Percentiles rank a stretch among this genome's conserved stretches.
These are phyloP conservation scores for Botia almorhae DNA, from an alignment of 2,797 vertebrate genomes.

Conservation along the genomic window DNA sequence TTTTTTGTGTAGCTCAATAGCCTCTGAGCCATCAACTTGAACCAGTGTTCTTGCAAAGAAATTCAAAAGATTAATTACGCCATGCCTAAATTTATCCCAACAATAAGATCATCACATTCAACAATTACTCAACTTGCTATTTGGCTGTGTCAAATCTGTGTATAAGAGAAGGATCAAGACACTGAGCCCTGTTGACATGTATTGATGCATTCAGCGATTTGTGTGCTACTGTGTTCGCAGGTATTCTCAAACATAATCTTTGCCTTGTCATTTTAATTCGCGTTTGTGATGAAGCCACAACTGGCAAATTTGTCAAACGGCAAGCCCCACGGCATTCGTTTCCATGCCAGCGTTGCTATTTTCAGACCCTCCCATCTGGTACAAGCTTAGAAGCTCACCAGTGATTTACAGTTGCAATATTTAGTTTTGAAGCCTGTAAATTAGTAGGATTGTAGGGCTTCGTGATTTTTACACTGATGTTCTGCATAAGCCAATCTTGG, in stretches of 20 bases:
- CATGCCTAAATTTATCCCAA: slow-evolving; percentile 2
- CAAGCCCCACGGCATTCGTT: slow-evolving; percentile 66
- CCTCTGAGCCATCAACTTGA: slow-evolving; percentile 24
- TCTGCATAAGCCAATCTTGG: slow-evolving; percentile 72
- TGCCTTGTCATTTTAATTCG: slow-evolving; percentile 58
- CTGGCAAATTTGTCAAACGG: slow-evolving; percentile 70
- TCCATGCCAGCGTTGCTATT: slow-evolving; percentile 71
- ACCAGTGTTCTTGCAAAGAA: background rate
- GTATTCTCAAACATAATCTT: slow-evolving; percentile 52
- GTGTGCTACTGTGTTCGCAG: slow-evolving; percentile 31
- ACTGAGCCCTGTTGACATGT: slow-evolving; percentile 20
- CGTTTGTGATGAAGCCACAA: slow-evolving; percentile 64
- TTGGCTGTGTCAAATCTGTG: slow-evolving; percentile 15
- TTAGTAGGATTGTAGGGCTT: slow-evolving; percentile 79
- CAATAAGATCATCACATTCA: slow-evolving; percentile 4
- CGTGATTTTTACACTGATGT: slow-evolving; percentile 73
- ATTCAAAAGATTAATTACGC: slow-evolving; percentile 4
- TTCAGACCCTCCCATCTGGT: slow-evolving; percentile 75
- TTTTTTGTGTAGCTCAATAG: slow-evolving; percentile 43
- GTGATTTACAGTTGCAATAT: slow-evolving; percentile 76
- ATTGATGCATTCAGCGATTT: slow-evolving; percentile 52
- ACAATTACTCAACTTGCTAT: slow-evolving; percentile 31
- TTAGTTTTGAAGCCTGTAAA: slow-evolving; percentile 75
- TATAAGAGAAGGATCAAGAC: slow-evolving; percentile 21
- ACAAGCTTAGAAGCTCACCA: slow-evolving; percentile 67